phyloP scores from a whole-genome alignment of 2,113 vertebrate genomes.

The Apaloderma vittatum region DNA sequence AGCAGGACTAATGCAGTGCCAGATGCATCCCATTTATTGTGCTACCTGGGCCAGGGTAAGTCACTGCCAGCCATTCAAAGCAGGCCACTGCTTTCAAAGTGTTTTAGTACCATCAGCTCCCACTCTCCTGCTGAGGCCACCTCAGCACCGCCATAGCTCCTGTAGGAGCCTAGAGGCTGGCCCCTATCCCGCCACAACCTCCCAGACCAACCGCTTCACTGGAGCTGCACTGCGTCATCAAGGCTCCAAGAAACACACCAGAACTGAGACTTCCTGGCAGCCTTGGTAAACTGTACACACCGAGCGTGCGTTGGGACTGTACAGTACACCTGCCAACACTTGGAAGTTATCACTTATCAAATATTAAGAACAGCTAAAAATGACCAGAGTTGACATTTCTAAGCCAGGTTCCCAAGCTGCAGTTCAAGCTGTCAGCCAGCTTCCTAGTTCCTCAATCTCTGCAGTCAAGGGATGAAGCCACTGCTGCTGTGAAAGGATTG shows the following conservation, averaged over 20 bases:
- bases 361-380: neutral
- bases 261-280: fast-evolving
- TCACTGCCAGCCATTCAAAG: neutral
- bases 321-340: neutral
- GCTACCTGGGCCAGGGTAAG: neutral
- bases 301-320: neutral
- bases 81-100: neutral
- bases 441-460: neutral
- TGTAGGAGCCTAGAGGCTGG: neutral
- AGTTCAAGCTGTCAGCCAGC: neutral
- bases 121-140: too few species aligned
- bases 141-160: neutral
- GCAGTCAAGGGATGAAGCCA: neutral
- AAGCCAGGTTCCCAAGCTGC: neutral
- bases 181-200: neutral
- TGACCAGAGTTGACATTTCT: neutral
- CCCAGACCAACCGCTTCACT: neutral
- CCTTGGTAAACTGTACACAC: neutral
- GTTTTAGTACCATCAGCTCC: neutral
- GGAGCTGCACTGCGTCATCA: neutral
- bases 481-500: neutral
- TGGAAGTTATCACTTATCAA: neutral
- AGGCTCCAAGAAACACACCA: neutral
- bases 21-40: neutral
- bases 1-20: neutral